Evolutionary conservation across 2,888 invertebrate genomes (phyloP), one percentile per base, ranked within the genome.

Genomic region (Elmis aenea): DNA sequence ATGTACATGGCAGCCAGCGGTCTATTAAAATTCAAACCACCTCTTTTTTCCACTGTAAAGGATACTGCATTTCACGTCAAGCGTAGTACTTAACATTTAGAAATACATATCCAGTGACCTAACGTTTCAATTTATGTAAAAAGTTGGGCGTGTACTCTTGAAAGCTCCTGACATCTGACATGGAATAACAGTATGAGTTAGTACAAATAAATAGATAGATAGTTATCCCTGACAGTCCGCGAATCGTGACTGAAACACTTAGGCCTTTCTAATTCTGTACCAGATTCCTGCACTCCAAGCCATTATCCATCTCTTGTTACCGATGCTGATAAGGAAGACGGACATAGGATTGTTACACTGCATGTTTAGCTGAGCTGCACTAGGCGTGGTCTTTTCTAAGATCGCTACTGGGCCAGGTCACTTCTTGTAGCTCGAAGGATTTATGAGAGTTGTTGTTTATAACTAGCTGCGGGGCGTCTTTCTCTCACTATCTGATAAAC

Each of bases 211-310:
- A 46, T 44, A 42, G 42, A 50, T 46, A 45, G 43, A 45, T n/a
- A n/a, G n/a, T n/a, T 48, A 52, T 49, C 44, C 42, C 43, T 43
- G 49, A 49, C 50, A 51, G 39, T 50, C 43, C 38, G 45, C 38
- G 50, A 40, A 57, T 60, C 61, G 61, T 61, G 61, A 61, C 59
- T 55, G 45, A 54, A 59, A 55, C 58, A 53, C 57, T 55, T 29
- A 50, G 49, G 45, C 58, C 57, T 59, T 59, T 60, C 58, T 58
- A 58, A 58, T 59, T 59, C 55, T 58, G 55, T 30, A 44, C 41
- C 38, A 42, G 41, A 43, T 45, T 43, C 40, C 35, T 32, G 36
- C 33, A 33, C 34, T 26, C 35, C 25, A 34, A 33, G 16, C 20
- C 30, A 38, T 10, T 10, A 18, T 25, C 32, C 33, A 22, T 43